These are phyloP conservation scores for Leptopilina clavipes DNA, from an alignment of 1,140 invertebrate species.

Conservation along the genomic window DNA sequence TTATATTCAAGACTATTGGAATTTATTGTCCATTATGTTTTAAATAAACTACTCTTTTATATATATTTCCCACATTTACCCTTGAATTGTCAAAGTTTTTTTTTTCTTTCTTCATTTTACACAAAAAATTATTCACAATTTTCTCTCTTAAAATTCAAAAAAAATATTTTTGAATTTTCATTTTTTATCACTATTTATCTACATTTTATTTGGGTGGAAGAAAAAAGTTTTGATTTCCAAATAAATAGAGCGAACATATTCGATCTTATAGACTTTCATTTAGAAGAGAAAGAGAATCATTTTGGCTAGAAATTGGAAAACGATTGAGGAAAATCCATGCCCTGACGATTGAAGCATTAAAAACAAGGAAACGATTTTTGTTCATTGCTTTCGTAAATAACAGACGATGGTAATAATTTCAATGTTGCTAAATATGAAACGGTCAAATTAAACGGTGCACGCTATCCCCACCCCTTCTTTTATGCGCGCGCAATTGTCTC, in stretches of 20 bases:
- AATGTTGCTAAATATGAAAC: background rate
- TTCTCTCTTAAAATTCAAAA: too few relatives aligned
- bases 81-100: constrained; percentile 4
- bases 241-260: background rate
- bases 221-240: background rate
- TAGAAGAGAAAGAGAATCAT: background rate
- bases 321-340: background rate
- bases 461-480: too few relatives aligned
- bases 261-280: background rate
- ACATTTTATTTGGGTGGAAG: too few relatives aligned
- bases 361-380: constrained; percentile 2
- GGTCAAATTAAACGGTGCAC: too few relatives aligned
- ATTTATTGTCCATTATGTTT: background rate
- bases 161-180: too few relatives aligned
- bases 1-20: background rate
- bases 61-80: background rate
- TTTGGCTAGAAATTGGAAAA: constrained; percentile 5
- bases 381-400: background rate
- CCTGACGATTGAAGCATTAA: background rate
- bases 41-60: background rate
- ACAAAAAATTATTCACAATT: too few relatives aligned
- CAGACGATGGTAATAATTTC: background rate
- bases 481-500: too few relatives aligned
- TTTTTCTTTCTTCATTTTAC: too few relatives aligned
- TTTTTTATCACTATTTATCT: too few relatives aligned